phyloP scores from a whole-genome alignment of 2,797 vertebrate genomes.

The Gobio occitaniae region DNA sequence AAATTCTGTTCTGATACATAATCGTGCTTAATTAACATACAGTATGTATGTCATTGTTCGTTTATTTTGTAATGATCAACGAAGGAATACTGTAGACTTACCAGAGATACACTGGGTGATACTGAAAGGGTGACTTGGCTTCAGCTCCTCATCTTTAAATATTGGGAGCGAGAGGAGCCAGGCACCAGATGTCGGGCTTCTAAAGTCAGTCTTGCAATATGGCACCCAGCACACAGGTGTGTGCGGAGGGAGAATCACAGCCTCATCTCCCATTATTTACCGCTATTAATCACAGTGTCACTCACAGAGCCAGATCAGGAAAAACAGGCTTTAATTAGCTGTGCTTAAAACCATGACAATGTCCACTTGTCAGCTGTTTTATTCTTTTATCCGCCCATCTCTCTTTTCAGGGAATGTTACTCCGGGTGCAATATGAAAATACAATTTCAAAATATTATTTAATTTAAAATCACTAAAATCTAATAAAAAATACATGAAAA shows the following conservation, averaged over 20 bases:
- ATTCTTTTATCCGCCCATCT: neutral
- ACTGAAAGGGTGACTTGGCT: slow-evolving; percentile 44
- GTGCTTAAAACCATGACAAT: slow-evolving; percentile 34
- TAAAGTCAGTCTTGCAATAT: slow-evolving; percentile 61
- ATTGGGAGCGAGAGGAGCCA: slow-evolving; percentile 44
- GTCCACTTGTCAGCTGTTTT: slow-evolving; percentile 22
- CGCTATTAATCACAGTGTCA: slow-evolving; percentile 63
- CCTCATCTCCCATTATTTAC: slow-evolving; percentile 64
- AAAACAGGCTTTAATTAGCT: slow-evolving; percentile 53
- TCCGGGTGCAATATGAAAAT: neutral
- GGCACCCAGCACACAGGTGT: slow-evolving; percentile 56
- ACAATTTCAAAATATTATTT: too few species aligned
- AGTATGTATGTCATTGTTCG: neutral
- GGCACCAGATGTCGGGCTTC: slow-evolving; percentile 60
- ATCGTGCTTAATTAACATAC: neutral
- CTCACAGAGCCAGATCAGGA: slow-evolving; percentile 44
- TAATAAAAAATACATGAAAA: neutral
- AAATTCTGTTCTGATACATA: neutral
- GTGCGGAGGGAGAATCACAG: slow-evolving; percentile 49
- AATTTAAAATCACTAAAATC: neutral
- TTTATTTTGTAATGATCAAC: neutral
- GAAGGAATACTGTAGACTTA: neutral
- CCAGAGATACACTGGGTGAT: slow-evolving; percentile 9
- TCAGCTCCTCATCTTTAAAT: slow-evolving; percentile 43
- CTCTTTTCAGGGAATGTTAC: neutral